phyloP scores from a whole-genome alignment of 2,888 invertebrate genomes.

The Apocheima hispidaria region DNA sequence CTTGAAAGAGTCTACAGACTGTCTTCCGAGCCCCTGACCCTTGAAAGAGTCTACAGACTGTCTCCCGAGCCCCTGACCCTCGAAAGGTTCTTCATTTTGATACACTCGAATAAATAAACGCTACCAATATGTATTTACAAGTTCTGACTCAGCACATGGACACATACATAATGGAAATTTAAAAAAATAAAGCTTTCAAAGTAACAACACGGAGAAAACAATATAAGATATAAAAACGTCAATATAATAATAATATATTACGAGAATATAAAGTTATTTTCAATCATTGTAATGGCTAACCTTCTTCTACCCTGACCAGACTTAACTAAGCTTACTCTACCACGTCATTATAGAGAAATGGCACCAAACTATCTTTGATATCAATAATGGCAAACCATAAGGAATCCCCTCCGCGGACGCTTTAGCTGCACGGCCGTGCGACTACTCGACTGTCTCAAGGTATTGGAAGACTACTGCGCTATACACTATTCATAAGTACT shows the following conservation, averaged over 20 bases:
- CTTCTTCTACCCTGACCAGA: slow-evolving; percentile 85
- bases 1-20: no score
- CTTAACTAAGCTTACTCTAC: slow-evolving; percentile 84
- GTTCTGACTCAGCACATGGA: slow-evolving; percentile 83
- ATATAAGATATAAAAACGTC: slow-evolving; percentile 67
- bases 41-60: slow-evolving; percentile 67
- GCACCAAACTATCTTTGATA: slow-evolving; percentile 87
- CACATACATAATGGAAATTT: slow-evolving; percentile 70
- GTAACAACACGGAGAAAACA: slow-evolving; percentile 69
- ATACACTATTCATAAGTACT: slow-evolving; percentile 77
- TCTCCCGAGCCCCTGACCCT: slow-evolving; percentile 55
- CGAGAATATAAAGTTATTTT: slow-evolving; percentile 70
- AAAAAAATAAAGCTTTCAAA: slow-evolving; percentile 79
- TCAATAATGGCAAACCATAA: slow-evolving; percentile 85
- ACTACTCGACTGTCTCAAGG: slow-evolving; percentile 71
- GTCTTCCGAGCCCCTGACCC: no score
- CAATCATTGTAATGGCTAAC: slow-evolving; percentile 73
- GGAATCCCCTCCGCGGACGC: slow-evolving; percentile 82
- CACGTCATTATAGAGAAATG: slow-evolving; percentile 84
- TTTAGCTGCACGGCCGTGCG: slow-evolving; percentile 55
- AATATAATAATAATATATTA: slow-evolving; percentile 64
- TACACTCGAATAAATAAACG: slow-evolving; percentile 80
- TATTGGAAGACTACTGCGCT: slow-evolving; percentile 86
- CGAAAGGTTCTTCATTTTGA: slow-evolving; percentile 66
- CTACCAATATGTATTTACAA: slow-evolving; percentile 83